phyloP scores from a whole-genome alignment of 1,140 invertebrate species.

The Drosophila lacteicornis region DNA sequence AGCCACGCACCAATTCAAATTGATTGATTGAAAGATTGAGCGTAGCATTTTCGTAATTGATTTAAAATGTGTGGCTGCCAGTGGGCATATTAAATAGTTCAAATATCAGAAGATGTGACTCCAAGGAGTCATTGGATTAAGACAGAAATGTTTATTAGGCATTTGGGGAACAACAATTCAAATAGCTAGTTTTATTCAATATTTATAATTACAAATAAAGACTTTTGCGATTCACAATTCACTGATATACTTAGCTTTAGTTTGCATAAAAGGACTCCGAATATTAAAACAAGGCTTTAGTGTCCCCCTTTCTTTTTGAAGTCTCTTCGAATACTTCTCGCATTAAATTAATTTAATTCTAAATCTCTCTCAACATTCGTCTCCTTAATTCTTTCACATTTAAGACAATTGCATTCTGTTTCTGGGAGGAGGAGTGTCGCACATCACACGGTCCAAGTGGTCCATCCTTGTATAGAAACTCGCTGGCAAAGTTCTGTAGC shows the following conservation, averaged over 20 bases:
- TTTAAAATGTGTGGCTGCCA: constrained; percentile 59
- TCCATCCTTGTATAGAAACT: constrained; percentile 35
- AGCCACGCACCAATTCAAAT: constrained; percentile 31
- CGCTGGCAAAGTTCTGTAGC: constrained; percentile 21
- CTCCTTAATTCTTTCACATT: not conserved
- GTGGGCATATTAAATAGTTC: constrained; percentile 24
- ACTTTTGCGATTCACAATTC: too few relatives aligned
- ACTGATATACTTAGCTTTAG: too few relatives aligned
- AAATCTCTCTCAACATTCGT: not conserved
- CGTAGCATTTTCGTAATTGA: constrained; percentile 64
- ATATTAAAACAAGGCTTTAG: too few relatives aligned
- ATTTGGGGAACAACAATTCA: not conserved
- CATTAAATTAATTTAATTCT: not conserved
- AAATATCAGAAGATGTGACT: not conserved
- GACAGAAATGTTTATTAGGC: too few relatives aligned
- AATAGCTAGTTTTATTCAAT: not conserved
- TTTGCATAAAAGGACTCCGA: too few relatives aligned
- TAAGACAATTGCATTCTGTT: constrained; percentile 8
- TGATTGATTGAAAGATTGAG: constrained; percentile 76
- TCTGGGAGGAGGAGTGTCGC: not conserved
- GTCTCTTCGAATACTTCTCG: too few relatives aligned
- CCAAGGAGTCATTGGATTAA: too few relatives aligned
- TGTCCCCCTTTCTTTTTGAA: too few relatives aligned
- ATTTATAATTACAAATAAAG: too few relatives aligned
- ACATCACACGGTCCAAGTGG: constrained; percentile 32